These are phyloP conservation scores for Semotilus atromaculatus DNA, from an alignment of 2,797 vertebrate genomes.

Conservation along the genomic window DNA sequence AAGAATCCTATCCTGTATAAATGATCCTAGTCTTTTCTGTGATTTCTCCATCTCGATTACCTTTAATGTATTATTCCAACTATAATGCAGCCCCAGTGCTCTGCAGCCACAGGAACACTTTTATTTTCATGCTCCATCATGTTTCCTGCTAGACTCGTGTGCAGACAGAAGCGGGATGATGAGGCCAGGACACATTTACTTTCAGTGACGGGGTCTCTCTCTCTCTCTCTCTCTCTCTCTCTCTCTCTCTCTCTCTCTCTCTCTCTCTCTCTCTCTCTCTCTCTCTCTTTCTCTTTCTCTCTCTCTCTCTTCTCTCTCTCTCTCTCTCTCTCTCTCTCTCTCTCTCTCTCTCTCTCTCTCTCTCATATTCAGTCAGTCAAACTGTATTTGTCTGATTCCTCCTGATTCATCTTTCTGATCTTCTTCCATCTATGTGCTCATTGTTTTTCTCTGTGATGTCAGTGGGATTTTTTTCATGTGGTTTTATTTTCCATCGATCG, in stretches of 20 bases:
- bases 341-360: background rate
- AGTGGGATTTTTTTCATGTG: constrained; percentile 4
- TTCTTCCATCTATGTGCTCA: background rate
- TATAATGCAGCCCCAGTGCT: background rate
- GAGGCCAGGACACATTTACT: background rate
- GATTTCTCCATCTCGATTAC: too few species aligned
- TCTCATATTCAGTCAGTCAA: background rate
- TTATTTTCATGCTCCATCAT: background rate
- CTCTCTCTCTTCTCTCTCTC: background rate
- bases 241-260: too few species aligned
- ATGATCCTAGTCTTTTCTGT: background rate
- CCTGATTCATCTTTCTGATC: background rate
- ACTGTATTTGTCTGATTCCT: background rate
- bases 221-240: too few species aligned
- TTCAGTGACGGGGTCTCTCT: background rate
- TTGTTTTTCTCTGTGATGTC: background rate
- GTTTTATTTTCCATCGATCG: background rate
- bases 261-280: too few species aligned
- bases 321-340: background rate
- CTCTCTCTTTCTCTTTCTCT: too few species aligned
- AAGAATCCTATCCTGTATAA: background rate
- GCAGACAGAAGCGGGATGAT: background rate
- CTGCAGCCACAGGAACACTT: background rate
- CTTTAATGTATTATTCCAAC: background rate
- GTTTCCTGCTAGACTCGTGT: background rate